phyloP scores from a whole-genome alignment of 2,797 vertebrate genomes.

The Manis crassicaudata region DNA sequence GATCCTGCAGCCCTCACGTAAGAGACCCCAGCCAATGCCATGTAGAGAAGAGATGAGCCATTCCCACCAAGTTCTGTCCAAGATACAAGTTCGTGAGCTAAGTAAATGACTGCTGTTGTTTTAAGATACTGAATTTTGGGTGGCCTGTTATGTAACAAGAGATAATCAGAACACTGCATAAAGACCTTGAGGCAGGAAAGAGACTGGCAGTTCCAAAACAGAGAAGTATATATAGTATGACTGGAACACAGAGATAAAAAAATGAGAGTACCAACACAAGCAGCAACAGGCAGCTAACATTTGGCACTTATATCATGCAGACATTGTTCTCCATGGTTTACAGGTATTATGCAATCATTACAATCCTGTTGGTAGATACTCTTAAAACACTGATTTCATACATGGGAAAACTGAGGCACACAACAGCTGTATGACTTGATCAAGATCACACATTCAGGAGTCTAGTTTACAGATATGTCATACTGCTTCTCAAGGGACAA shows the following conservation, averaged over 20 bases:
- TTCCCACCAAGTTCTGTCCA: neutral
- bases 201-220: constrained; percentile 18
- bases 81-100: neutral
- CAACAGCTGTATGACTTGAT: neutral
- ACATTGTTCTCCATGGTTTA: neutral
- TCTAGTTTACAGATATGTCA: neutral
- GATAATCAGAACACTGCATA: neutral
- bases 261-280: neutral
- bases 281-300: neutral
- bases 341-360: neutral
- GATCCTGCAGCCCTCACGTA: neutral
- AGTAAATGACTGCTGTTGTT: neutral
- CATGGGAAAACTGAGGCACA: neutral
- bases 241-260: neutral
- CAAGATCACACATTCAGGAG: neutral
- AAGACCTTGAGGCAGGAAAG: constrained; percentile 29
- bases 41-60: neutral
- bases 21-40: neutral
- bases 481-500: neutral
- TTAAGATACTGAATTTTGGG: constrained; percentile 10
- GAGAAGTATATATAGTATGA: neutral
- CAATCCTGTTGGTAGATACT: neutral
- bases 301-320: neutral
- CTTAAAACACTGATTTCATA: neutral
- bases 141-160: constrained; percentile 31